Evolutionary conservation across 2,888 invertebrate species (phyloP), one percentile per base, ranked within the genome.

Genomic region (Cantharis rufa): DNA sequence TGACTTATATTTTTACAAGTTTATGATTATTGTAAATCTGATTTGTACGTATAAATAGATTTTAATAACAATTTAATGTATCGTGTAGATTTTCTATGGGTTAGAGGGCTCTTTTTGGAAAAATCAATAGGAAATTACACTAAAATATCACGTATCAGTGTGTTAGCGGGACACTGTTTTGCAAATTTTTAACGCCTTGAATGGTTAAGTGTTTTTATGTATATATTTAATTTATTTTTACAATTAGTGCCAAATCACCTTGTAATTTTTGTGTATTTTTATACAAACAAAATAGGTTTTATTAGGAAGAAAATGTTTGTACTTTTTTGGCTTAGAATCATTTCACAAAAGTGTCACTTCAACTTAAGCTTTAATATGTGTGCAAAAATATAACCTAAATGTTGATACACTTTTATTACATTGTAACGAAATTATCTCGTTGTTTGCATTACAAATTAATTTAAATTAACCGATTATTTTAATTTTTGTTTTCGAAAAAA

Each of bases 201-300:
- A 15, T 15, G n/a, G 24, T 28, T 18, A 72, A 32, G 21, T 24
- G 15, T 72, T 68, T 66, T 15, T 24, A 10, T 28, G 28, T 66
- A 66, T 48, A 48, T 70, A 63, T 27, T 70, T 71, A 63, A 63
- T 27, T 15, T 71, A 71, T 28, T 72, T 63, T 69, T 62, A 76
- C 70, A 68, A 66, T 62, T 64, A 69, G 76, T 76, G 76, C 72
- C 76, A 76, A 76, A 70, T 71, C 69, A 72, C 32, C 72, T 62
- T 76, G 24, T 69, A 71, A 63, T 66, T 70, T 75, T 75, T 63
- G 27, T 61, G 70, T 70, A 48, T 48, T 48, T 48, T 48, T 48
- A 48, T 48, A 48, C 48, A 48, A n/a, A 48, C 48, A 48, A n/a
- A n/a, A 48, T 48, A 48, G 48, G 48, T 48, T n/a, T 48, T 48